Percentiles rank a stretch among this genome's conserved stretches.
phyloP scores from a whole-genome alignment of 2,888 invertebrate genomes.

The Drosophila percnosoma region DNA sequence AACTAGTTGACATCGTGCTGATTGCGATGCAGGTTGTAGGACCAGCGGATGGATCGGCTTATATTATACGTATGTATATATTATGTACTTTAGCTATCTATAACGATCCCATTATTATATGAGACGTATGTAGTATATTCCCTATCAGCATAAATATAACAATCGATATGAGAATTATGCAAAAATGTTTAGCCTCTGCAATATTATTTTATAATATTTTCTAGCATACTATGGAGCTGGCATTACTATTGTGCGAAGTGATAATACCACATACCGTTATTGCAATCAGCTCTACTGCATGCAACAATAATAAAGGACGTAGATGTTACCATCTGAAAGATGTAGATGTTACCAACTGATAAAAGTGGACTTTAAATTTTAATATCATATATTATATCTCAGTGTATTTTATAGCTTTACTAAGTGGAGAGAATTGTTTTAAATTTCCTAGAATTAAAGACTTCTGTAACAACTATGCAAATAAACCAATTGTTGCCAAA shows the following conservation, averaged over 20 bases:
- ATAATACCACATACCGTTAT: constrained; percentile 93
- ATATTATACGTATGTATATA: constrained; percentile 88
- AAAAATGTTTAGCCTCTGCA: background rate
- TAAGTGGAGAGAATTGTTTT: constrained; percentile 45
- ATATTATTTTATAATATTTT: background rate
- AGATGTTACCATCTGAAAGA: constrained; percentile 4
- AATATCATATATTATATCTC: constrained; percentile 5
- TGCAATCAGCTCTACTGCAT: constrained; percentile 56
- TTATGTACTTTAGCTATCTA: too few species aligned
- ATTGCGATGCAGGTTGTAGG: constrained; percentile 91
- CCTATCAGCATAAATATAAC: background rate
- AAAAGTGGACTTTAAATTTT: constrained; percentile 36
- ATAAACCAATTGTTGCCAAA: constrained; percentile 61
- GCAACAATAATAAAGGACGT: constrained; percentile 40
- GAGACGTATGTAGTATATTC: background rate
- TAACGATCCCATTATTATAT: background rate
- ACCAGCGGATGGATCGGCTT: constrained; percentile 97
- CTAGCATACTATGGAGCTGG: constrained; percentile 94
- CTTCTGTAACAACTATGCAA: constrained; percentile 42
- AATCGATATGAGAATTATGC: background rate
- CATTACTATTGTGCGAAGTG: constrained; percentile 91
- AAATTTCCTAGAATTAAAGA: constrained; percentile 8
- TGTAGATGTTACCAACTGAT: constrained; percentile 53
- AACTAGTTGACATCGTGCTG: constrained; percentile 96
- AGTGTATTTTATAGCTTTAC: constrained; percentile 23